Percentiles rank a stretch among this genome's conserved stretches.
phyloP scores from a whole-genome alignment of 2,888 invertebrate genomes.

The Trichacis sp. region DNA sequence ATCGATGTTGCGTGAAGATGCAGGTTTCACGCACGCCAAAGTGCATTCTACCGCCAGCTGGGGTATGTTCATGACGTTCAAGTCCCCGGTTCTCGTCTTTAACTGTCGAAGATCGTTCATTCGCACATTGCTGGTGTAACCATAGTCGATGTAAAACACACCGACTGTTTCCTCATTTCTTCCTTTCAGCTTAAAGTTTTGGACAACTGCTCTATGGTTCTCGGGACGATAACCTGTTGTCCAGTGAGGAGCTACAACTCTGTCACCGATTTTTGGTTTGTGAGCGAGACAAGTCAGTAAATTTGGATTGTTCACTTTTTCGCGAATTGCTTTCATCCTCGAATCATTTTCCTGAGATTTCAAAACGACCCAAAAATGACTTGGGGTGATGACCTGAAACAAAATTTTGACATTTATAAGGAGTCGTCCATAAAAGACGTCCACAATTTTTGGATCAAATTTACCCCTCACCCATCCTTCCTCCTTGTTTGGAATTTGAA shows the following conservation, averaged over 20 bases:
- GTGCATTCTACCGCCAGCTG: conserved; percentile 80
- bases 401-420: too few relatives aligned
- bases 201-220: conserved; percentile 51
- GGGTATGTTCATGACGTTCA: conserved; percentile 61
- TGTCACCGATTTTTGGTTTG: conserved; percentile 68
- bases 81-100: background rate
- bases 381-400: conserved; percentile 73
- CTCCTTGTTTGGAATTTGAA: too few relatives aligned
- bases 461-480: too few relatives aligned
- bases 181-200: conserved; percentile 42
- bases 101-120: conserved; percentile 67
- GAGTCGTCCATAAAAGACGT: too few relatives aligned
- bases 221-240: conserved; percentile 37
- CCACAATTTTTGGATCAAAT: too few relatives aligned
- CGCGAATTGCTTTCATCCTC: conserved; percentile 63
- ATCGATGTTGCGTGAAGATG: conserved; percentile 72
- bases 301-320: conserved; percentile 61
- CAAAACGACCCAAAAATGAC: conserved; percentile 79
- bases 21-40: conserved; percentile 79
- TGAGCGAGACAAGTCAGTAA: conserved; percentile 42
- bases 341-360: conserved; percentile 69
- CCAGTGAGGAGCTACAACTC: conserved; percentile 72
- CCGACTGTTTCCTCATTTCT: conserved; percentile 58
- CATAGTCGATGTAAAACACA: conserved; percentile 86
- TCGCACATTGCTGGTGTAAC: conserved; percentile 72